Conservation (phyloP, 2,113 vertebrate genomes). For the Grantiella picta region DNA sequence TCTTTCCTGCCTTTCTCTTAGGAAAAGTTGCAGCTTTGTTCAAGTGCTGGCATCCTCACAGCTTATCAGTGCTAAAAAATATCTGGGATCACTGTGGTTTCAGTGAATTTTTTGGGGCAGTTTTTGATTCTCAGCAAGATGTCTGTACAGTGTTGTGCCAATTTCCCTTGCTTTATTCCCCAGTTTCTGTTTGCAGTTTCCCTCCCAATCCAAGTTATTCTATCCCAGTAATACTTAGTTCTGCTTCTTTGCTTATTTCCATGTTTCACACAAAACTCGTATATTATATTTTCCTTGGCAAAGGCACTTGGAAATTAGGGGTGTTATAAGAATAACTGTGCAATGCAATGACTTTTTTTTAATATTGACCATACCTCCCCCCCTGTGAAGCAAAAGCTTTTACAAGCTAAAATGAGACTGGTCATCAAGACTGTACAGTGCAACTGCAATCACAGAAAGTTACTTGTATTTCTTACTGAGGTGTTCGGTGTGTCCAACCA, state of each 20-base stretch:
- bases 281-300: not conserved
- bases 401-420: not conserved
- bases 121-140: not conserved
- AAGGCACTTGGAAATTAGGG: not conserved
- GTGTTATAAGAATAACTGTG: not conserved
- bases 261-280: not conserved
- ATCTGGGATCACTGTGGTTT: not conserved
- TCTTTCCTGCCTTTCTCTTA: not conserved
- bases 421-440: not conserved
- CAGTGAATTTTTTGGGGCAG: not conserved
- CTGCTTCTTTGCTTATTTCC: not conserved
- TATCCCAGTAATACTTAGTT: not conserved
- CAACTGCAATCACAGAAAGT: not conserved
- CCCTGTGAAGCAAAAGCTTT: not conserved
- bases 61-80: not conserved
- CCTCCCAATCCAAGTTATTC: not conserved
- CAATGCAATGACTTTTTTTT: not conserved
- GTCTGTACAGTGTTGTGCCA: not conserved
- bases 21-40: not conserved
- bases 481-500: not conserved
- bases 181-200: not conserved
- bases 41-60: not conserved
- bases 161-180: not conserved
- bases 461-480: not conserved
- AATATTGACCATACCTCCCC: not conserved